Evolutionary conservation across 1,140 invertebrate species (phyloP), one percentile per base, ranked within the genome.

Genomic region (Aleiodes sp.): DNA sequence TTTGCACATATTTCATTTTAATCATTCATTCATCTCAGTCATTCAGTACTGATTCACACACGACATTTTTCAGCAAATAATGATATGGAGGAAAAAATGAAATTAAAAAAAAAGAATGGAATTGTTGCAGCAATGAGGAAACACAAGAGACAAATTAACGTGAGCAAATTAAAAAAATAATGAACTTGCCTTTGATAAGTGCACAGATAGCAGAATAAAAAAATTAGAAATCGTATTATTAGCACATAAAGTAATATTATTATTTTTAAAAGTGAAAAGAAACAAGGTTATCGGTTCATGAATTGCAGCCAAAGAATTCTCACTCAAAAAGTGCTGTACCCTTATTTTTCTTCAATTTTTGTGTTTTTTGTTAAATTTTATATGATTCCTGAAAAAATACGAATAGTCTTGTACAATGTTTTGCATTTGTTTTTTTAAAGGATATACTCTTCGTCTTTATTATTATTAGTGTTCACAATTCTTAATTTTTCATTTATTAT

Each of bases 381-480:
- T 64, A 16, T 64, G 29, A 68, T 65, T 71, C 26, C 65, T 71
- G 65, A 64, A 68, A 71, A 71, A 71, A 71, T 71, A 71, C 52
- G 65, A 39, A 71, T 46, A 68, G 41, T 71, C 10, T 28, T 37
- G 46, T 63, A 37, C 52, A 26, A 29, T 43, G 33, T 52, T 43
- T 59, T 61, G 16, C 33, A 4, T 60, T 33, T 64, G 37, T 57
- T 63, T 56, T 33, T 10, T 62, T 56, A 39, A 35, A 24, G 19
- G 26, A 46, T 68, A 60, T 71, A 41, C 60, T 60, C 29, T 67
- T 65, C 28, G 4, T 59, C 28, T 56, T 52, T 39, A 31, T 68
- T 26, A 65, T 35, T 65, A 64, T 33, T 63, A 67, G 56, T 59
- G 57, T 52, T 14, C 61, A 57, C 21, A 37, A 60, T 43, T 52